phyloP scores from a whole-genome alignment of 2,888 invertebrate genomes.

The Harpalus rufipes region DNA sequence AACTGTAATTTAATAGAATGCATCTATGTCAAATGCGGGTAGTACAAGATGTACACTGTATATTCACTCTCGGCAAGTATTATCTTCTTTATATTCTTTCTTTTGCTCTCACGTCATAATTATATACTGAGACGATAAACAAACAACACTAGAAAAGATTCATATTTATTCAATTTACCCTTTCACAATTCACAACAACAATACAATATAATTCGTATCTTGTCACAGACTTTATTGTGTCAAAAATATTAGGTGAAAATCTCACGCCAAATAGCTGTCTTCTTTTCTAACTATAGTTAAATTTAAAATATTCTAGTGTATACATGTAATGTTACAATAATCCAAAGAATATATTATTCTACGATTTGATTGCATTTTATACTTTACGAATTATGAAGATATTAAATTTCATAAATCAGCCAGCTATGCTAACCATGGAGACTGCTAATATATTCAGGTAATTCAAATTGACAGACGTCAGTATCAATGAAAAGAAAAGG shows the following conservation, averaged over 20 bases:
- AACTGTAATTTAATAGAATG: slow-evolving; percentile 67
- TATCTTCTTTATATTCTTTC: slow-evolving; percentile 23
- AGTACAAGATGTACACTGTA: slow-evolving; percentile 20
- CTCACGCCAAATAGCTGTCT: background rate
- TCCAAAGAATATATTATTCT: too few species aligned
- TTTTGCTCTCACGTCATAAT: slow-evolving; percentile 40
- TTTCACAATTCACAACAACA: background rate
- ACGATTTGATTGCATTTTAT: too few species aligned
- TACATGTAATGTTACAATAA: too few species aligned
- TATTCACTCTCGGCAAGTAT: slow-evolving; percentile 14
- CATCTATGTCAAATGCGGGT: slow-evolving; percentile 66
- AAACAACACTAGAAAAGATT: slow-evolving; percentile 3
- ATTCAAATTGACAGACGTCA: too few species aligned
- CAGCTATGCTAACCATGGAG: too few species aligned
- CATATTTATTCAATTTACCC: background rate
- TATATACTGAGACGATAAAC: slow-evolving; percentile 32
- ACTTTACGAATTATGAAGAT: too few species aligned
- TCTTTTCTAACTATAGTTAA: too few species aligned
- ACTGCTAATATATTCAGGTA: too few species aligned
- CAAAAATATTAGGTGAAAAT: background rate
- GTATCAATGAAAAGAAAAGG: too few species aligned
- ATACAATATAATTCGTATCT: background rate
- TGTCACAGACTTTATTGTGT: too few species aligned
- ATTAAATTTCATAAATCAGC: too few species aligned
- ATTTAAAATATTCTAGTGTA: too few species aligned